Evolutionary conservation across 2,797 vertebrate species (phyloP).

Genomic region (Parambassis ranga): DNA sequence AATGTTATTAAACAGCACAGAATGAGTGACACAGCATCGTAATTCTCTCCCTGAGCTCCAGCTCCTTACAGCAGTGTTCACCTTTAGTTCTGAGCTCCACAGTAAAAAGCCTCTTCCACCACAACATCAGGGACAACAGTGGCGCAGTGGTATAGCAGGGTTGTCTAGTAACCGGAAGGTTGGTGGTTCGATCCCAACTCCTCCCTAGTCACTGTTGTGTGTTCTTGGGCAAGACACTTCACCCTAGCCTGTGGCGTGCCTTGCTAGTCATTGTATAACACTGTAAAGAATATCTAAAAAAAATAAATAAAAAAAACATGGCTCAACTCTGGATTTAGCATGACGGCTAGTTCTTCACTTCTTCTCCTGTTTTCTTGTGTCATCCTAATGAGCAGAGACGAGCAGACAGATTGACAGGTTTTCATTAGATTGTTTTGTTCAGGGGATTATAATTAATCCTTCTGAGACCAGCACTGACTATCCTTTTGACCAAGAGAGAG

Average conservation of each 20-base stretch:
- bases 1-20: constrained; percentile 25
- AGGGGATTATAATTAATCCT: constrained; percentile 64
- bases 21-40: neutral
- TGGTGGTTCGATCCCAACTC: too few species aligned
- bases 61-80: neutral
- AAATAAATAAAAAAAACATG: too few species aligned
- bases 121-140: too few species aligned
- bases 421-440: constrained; percentile 54
- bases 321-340: constrained; percentile 29
- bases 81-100: too few species aligned
- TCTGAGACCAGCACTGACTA: constrained; percentile 43
- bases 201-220: too few species aligned
- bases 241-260: too few species aligned
- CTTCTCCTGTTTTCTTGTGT: neutral
- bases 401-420: constrained; percentile 55
- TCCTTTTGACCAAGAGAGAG: constrained; percentile 18
- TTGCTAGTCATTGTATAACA: too few species aligned
- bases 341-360: constrained; percentile 9
- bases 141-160: too few species aligned
- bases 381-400: constrained; percentile 41
- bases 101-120: too few species aligned
- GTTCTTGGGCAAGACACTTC: too few species aligned
- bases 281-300: too few species aligned
- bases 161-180: too few species aligned
- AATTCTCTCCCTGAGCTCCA: neutral